These are phyloP conservation scores for Leptogaster cylindrica DNA, from an alignment of 2,888 invertebrate species.

Conservation along the genomic window DNA sequence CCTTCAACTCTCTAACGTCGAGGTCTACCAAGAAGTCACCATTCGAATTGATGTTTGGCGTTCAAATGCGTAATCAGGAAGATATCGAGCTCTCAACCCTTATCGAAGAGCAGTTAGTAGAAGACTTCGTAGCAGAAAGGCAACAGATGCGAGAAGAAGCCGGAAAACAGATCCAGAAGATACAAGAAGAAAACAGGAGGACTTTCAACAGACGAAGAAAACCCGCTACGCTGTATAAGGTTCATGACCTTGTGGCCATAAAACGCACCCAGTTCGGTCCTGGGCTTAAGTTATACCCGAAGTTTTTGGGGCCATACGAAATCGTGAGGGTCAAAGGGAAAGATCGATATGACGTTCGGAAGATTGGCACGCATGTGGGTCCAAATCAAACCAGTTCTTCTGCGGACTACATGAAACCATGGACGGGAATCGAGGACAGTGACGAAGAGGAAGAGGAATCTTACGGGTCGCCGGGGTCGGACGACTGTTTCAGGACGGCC, in stretches of 20 bases:
- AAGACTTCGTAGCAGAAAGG: conserved; percentile 39
- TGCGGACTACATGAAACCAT: conserved; percentile 37
- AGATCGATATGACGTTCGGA: conserved; percentile 18
- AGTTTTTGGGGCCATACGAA: conserved; percentile 17
- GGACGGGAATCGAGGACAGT: neutral
- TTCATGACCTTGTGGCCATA: conserved; percentile 37
- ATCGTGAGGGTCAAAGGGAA: conserved; percentile 6
- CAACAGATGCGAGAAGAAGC: conserved; percentile 39
- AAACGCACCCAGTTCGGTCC: conserved; percentile 6
- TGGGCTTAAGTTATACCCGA: neutral
- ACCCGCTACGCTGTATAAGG: conserved; percentile 21
- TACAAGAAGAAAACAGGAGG: conserved; percentile 46
- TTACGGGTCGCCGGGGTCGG: neutral
- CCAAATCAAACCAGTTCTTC: conserved; percentile 11
- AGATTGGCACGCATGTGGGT: conserved; percentile 20
- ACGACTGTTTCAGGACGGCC: neutral
- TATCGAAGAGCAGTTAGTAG: conserved; percentile 29
- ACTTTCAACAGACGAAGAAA: conserved; percentile 43
- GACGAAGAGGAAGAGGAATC: neutral
- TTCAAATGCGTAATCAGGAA: conserved; percentile 49
- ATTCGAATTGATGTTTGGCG: conserved; percentile 51
- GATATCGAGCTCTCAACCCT: conserved; percentile 43
- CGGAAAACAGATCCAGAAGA: conserved; percentile 41
- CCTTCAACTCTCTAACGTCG: conserved; percentile 48
- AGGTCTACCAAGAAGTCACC: conserved; percentile 43